Conservation (phyloP, 2,113 vertebrate species). For the Rhegmatorhina hoffmannsi region DNA sequence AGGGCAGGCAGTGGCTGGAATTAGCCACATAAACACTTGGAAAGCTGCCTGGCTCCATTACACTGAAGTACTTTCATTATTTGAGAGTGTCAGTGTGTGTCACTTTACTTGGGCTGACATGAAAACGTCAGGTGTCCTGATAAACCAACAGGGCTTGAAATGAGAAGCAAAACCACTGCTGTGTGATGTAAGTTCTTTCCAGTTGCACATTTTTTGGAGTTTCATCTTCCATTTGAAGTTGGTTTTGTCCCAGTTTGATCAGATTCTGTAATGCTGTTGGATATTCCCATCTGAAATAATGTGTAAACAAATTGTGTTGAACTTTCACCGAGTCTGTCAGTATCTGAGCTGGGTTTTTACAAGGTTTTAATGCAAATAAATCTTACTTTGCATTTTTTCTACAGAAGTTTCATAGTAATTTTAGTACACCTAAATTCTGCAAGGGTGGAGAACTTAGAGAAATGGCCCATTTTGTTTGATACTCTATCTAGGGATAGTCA, state of each 20-base stretch:
- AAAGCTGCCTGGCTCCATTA: not conserved
- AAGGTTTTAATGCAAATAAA: not conserved
- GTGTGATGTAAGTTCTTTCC: not conserved
- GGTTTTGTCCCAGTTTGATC: not conserved
- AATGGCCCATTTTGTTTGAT: not conserved
- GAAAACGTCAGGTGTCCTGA: not conserved
- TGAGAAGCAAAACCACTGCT: not conserved
- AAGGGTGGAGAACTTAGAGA: not conserved
- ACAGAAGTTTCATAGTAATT: not conserved
- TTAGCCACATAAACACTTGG: not conserved
- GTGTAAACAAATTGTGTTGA: not conserved
- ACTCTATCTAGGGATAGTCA: not conserved
- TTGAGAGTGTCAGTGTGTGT: not conserved
- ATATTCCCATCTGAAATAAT: not conserved
- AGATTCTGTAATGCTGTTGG: not conserved
- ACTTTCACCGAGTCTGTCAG: not conserved
- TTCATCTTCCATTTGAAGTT: not conserved
- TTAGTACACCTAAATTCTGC: not conserved
- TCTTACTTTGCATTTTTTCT: not conserved
- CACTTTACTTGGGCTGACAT: not conserved
- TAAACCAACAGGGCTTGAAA: not conserved
- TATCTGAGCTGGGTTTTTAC: not conserved
- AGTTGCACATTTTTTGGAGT: not conserved
- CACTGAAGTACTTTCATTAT: not conserved
- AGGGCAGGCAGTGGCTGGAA: not conserved